Percentiles rank a stretch among this genome's conserved stretches.
Evolutionary conservation across 2,888 invertebrate species (phyloP).

Genomic region (Nipponacmea schrenckii): DNA sequence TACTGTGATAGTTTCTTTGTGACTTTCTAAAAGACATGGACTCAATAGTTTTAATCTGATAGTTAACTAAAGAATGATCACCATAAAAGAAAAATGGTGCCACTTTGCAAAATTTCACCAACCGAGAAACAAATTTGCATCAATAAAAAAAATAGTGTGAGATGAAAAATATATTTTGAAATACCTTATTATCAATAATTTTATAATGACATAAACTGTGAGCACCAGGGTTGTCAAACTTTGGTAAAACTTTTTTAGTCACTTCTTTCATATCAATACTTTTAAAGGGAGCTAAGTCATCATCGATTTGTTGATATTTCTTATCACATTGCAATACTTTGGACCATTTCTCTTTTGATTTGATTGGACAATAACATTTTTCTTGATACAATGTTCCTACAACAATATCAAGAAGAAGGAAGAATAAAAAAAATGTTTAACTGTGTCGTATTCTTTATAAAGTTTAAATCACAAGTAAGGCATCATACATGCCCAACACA

Average conservation of each 20-base stretch:
- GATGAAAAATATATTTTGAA: background rate
- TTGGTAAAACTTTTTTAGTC: constrained; percentile 75
- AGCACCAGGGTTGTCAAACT: constrained; percentile 82
- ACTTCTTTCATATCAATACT: constrained; percentile 77
- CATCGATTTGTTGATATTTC: constrained; percentile 77
- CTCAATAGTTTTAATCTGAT: no score
- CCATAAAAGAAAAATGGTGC: no score
- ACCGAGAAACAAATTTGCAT: no score
- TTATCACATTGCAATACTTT: constrained; percentile 73
- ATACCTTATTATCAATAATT: constrained; percentile 80
- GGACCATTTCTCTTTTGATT: constrained; percentile 76
- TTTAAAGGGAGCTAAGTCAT: constrained; percentile 78
- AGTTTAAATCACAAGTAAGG: background rate
- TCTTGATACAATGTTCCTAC: constrained; percentile 81
- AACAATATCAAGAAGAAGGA: constrained; percentile 44
- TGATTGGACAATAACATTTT: constrained; percentile 84
- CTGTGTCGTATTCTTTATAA: no score
- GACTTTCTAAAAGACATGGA: no score
- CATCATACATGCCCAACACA: background rate
- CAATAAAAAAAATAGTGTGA: no score
- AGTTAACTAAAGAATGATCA: no score
- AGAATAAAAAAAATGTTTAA: constrained; percentile 10
- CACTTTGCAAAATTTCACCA: no score
- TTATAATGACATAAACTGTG: constrained; percentile 91
- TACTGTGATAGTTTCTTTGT: no score